phyloP scores from a whole-genome alignment of 1,140 invertebrate species.

The Drosophila funebris region DNA sequence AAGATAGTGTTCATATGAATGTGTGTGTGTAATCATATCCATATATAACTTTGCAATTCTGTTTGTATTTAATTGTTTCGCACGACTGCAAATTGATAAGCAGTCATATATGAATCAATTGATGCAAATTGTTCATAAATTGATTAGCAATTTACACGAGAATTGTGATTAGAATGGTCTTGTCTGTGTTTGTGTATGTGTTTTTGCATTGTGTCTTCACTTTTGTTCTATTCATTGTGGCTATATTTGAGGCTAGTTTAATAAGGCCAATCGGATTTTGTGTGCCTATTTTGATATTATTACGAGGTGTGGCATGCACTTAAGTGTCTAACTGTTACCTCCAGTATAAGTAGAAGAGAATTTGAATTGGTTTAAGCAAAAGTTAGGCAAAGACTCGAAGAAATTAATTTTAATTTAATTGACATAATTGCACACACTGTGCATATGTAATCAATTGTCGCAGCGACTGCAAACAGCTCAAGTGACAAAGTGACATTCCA shows the following conservation, averaged over 20 bases:
- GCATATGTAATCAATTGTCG: constrained; percentile 81
- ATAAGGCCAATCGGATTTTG: constrained; percentile 58
- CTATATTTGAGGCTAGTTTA: constrained; percentile 32
- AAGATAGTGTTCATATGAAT: constrained; percentile 13
- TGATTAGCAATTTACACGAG: constrained; percentile 26
- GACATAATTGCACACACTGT: constrained; percentile 80
- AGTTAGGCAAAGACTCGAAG: constrained; percentile 55
- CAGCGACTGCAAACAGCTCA: constrained; percentile 43
- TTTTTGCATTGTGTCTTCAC: not conserved
- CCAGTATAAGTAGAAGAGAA: not conserved
- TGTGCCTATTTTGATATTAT: constrained; percentile 43
- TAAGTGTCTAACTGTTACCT: not conserved
- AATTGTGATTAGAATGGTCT: constrained; percentile 25
- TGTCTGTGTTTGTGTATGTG: not conserved
- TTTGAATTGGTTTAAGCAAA: not conserved
- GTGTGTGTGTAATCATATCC: constrained; percentile 1
- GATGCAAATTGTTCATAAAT: constrained; percentile 17
- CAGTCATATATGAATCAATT: constrained; percentile 27
- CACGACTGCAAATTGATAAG: constrained; percentile 11
- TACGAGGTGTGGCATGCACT: constrained; percentile 15
- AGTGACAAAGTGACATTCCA: constrained; percentile 39
- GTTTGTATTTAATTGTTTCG: constrained; percentile 1
- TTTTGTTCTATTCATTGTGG: constrained; percentile 6
- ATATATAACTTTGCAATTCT: not conserved
- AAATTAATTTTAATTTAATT: constrained; percentile 82